Base-by-base conservation (phyloP, 1,140 invertebrate species). In the Aphidius ervi region DNA sequence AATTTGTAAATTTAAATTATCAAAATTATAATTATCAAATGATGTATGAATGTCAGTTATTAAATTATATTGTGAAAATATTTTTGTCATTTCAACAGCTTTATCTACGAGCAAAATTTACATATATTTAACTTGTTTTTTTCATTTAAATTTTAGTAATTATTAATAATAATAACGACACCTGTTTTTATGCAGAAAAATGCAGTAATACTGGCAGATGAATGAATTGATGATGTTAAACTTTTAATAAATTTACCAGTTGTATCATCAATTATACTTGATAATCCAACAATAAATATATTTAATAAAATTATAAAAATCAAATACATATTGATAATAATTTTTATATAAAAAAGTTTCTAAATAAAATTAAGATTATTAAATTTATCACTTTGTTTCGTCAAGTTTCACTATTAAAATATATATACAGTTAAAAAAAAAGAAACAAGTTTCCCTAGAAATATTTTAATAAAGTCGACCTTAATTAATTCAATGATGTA, bases 121-220 rank as follows among this genome's bases (percentile, higher is more conserved):
- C 5, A 16, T 31, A 3, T 31, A 31, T 31, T 31, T 31, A 31
- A 0, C 23, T 31, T 16, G 16, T 16, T 6, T 52, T 37, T 31
- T 52, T 1, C 5, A 20, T 9, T 37, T 6, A 31, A 52, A 16
- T 16, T 31, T 31, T 31, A 49, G 39, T 48, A 39, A 9, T 31
- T 49, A 41, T 48, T 9, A 46, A 41, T 16, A 37, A 45, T 45
- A 8, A 54, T 58, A 54, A 50, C 46, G 56, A 66, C 46, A 69
- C 69, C 66, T 53, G 62, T 9, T 2, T 47, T 40, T 8, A 57
- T 31, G 41, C 70, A 73, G 41, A 70, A 48, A 40, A 67, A 64
- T 23, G 56, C 53, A n/a, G 67, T 67, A 5, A 72, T 20, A 4
- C 50, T 70, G 1, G 59, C 56, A 1, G 68, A 59, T 39, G 64